phyloP scores from a whole-genome alignment of 1,140 invertebrate genomes.

The Ceratosolen fusciceps region DNA sequence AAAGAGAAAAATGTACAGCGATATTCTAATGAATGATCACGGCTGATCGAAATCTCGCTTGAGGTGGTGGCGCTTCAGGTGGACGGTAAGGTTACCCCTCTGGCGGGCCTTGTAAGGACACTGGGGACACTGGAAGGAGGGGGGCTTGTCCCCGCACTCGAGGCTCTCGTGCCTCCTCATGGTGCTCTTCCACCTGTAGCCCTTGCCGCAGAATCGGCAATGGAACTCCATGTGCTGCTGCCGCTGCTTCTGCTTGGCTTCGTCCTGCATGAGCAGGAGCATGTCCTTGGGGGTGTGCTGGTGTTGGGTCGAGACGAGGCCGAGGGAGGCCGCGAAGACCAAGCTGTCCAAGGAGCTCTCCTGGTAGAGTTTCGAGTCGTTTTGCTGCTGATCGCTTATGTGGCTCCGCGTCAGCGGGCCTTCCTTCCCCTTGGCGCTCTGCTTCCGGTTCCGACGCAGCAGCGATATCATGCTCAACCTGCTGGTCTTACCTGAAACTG shows the following conservation, averaged over 20 bases:
- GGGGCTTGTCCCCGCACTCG: slow-evolving; percentile 89
- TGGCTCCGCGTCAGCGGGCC: slow-evolving; percentile 52
- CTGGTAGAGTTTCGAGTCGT: slow-evolving; percentile 32
- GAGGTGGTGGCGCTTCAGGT: slow-evolving; percentile 82
- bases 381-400: slow-evolving; percentile 55
- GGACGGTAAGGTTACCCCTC: slow-evolving; percentile 83
- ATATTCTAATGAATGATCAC: not conserved
- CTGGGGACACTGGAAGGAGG: slow-evolving; percentile 84
- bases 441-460: slow-evolving; percentile 41
- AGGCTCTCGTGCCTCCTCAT: slow-evolving; percentile 86
- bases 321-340: slow-evolving; percentile 68
- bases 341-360: slow-evolving; percentile 61
- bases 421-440: slow-evolving; percentile 29
- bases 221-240: slow-evolving; percentile 72
- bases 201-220: slow-evolving; percentile 84
- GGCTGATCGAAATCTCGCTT: slow-evolving; percentile 42
- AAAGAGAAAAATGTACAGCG: slow-evolving; percentile 36
- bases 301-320: slow-evolving; percentile 64
- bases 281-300: slow-evolving; percentile 59
- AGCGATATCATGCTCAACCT: slow-evolving; percentile 51
- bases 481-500: slow-evolving; percentile 41
- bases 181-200: slow-evolving; percentile 86
- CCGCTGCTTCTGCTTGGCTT: slow-evolving; percentile 56
- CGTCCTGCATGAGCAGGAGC: slow-evolving; percentile 53
- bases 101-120: slow-evolving; percentile 86